Percentiles rank a stretch among this genome's conserved stretches.
phyloP scores from a whole-genome alignment of 2,113 vertebrate genomes.

The Leptobrachium ailaonicum region DNA sequence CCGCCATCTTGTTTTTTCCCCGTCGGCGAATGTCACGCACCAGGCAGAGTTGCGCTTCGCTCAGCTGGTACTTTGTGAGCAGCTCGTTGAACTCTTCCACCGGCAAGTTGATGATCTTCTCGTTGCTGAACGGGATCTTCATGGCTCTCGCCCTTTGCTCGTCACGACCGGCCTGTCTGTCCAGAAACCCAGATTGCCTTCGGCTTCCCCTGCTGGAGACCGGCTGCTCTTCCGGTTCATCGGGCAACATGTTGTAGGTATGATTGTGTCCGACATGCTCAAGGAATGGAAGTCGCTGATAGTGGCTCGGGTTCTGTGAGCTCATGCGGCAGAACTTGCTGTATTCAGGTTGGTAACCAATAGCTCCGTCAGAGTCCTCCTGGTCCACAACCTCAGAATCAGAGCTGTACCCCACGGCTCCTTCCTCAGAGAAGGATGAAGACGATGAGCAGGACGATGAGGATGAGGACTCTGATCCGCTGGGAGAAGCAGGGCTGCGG shows the following conservation, averaged over 20 bases:
- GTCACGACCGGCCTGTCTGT: conserved; percentile 91
- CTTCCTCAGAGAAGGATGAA: conserved; percentile 91
- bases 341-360: conserved; percentile 90
- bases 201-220: conserved; percentile 74
- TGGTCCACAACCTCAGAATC: conserved; percentile 88
- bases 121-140: conserved; percentile 98
- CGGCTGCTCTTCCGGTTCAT: conserved; percentile 58
- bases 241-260: conserved; percentile 90
- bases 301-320: conserved; percentile 89
- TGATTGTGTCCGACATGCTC: conserved; percentile 94
- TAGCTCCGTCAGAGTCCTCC: conserved; percentile 85
- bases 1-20: conserved; percentile 98
- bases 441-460: conserved; percentile 74
- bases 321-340: conserved; percentile 98
- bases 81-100: conserved; percentile 99
- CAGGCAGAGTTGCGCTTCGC: conserved; percentile 91
- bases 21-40: conserved; percentile 93
- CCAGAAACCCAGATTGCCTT: conserved; percentile 79
- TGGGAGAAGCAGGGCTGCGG: conserved; percentile 91
- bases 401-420: conserved; percentile 94
- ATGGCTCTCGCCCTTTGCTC: conserved; percentile 91
- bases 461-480: conserved; percentile 87
- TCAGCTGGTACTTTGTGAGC: conserved; percentile 92
- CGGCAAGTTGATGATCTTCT: conserved; percentile 95
- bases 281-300: conserved; percentile 86